Evolutionary conservation across 92 coral and sea anemone species (phyloP), one percentile per base, ranked within the genome.

Genomic region (Paragorgia papillata): DNA sequence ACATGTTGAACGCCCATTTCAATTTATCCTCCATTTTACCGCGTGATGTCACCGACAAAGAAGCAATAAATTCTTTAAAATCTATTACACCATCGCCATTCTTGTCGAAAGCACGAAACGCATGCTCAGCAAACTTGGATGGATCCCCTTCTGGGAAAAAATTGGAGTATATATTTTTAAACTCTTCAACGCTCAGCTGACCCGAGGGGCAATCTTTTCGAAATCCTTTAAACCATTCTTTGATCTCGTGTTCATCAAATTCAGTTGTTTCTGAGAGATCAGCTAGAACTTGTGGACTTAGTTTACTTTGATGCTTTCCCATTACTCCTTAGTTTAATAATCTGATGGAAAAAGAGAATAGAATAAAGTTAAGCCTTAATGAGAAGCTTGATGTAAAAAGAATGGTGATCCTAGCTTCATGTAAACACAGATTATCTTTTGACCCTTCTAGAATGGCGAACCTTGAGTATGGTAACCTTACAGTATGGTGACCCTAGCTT

Each of bases 201-300:
- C 98, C 98, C 9, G 49, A 68, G 0, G 98, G 98, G 35, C 98
- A 94, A 30, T 92, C 91, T 73, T 94, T 94, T 92, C 87, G 88
- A 60, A 90, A 94, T 12, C 94, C 96, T 28, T 84, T 85, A 83
- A 86, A 90, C 98, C 98, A 94, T n/a, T 87, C 94, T 33, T 90
- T 79, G 54, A 94, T 94, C 71, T 94, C 98, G 17, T 76, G 51
- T 28, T 86, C 84, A 1, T 87, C 69, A 59, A 94, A 94, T 54
- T 83, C 94, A 2, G 98, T 94, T 48, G 89, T 58, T 48, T 84
- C 82, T 74, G 91, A 73, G 41, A 94, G 79, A 7, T 94, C 98
- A 28, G 85, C 81, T 44, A 90, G 27, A 18, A 86, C 91, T 43
- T 90, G 92, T 31, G 75, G 87, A 69, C 80, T 89, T 9, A 94